Evolutionary conservation across 2,113 vertebrate genomes (phyloP), one percentile per base, ranked within the genome.

Genomic region (Malurus melanocephalus): DNA sequence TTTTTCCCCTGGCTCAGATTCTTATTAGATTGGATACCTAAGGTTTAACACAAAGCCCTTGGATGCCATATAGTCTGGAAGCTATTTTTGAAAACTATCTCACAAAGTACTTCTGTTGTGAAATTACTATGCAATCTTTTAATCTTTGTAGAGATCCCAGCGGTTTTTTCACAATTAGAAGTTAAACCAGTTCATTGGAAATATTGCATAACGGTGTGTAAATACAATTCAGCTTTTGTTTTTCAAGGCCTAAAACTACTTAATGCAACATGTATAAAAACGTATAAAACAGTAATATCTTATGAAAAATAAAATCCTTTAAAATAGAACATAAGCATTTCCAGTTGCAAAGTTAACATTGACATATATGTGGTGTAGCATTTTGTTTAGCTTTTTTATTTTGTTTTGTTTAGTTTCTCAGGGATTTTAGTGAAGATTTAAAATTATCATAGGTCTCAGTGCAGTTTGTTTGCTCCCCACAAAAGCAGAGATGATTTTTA

Each of bases 401-500:
- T 56, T 55, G 9, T 33, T 85, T 42, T 20, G 5, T 73, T 48
- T 85, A 77, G 46, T 88, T 92, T 80, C 53, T 80, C 22, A 72
- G 78, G 83, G 93, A 97, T 96, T 96, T 96, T 94, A 94, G 86
- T 89, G 94, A 95, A 95, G 97, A 96, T 92, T 95, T 96, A 92
- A 91, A 96, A 96, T 97, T 97, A 97, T 95, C 95, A 96, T 95
- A 98, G 95, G 90, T 90, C 91, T 81, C 6, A 7, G 90, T 94
- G 82, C 93, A 94, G 96, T 97, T 97, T 98, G 97, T 98, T 98
- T 98, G 97, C 97, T 98, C 96, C 96, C 82, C 95, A 94, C 96
- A 96, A 97, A 97, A 97, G 97, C 94, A 96, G 93, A 98, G 96
- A 97, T 98, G 97, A 98, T 98, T 98, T 98, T 97, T 98, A 97